Evolutionary conservation across 2,797 vertebrate species (phyloP).

Genomic region (Lophius americanus): DNA sequence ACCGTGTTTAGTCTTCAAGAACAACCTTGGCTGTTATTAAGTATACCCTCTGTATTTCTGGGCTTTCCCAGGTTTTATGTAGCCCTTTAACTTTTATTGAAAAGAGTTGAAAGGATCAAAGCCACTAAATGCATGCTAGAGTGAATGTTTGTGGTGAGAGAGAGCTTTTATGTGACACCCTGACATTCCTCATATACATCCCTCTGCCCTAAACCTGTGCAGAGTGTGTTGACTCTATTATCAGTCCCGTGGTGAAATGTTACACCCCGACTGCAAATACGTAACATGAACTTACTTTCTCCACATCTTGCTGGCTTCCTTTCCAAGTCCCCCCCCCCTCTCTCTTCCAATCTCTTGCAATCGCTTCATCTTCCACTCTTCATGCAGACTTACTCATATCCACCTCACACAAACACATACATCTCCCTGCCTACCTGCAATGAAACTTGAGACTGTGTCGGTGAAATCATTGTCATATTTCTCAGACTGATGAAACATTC

Average conservation of each 20-base stretch:
- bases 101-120: neutral
- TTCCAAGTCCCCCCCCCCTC: neutral
- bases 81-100: neutral
- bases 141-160: conserved; percentile 19
- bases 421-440: conserved; percentile 23
- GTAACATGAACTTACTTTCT: conserved; percentile 64
- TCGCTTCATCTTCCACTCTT: conserved; percentile 7
- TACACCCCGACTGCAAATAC: conserved; percentile 71
- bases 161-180: conserved; percentile 52
- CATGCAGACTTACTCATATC: conserved; percentile 12
- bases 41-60: neutral
- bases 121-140: neutral
- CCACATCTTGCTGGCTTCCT: conserved; percentile 16
- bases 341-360: neutral
- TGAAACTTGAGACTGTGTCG: conserved; percentile 57
- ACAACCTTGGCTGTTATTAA: neutral
- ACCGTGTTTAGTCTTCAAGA: no score
- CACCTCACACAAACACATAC: conserved; percentile 14
- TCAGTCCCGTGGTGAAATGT: conserved; percentile 74
- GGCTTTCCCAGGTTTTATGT: no score
- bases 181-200: conserved; percentile 82
- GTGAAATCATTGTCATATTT: conserved; percentile 71
- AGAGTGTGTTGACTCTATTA: conserved; percentile 72
- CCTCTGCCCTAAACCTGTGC: conserved; percentile 64
- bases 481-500: conserved; percentile 73